Evolutionary conservation across 2,797 vertebrate species (phyloP), one percentile per base, ranked within the genome.

Genomic region (Novumbra hubbsi): DNA sequence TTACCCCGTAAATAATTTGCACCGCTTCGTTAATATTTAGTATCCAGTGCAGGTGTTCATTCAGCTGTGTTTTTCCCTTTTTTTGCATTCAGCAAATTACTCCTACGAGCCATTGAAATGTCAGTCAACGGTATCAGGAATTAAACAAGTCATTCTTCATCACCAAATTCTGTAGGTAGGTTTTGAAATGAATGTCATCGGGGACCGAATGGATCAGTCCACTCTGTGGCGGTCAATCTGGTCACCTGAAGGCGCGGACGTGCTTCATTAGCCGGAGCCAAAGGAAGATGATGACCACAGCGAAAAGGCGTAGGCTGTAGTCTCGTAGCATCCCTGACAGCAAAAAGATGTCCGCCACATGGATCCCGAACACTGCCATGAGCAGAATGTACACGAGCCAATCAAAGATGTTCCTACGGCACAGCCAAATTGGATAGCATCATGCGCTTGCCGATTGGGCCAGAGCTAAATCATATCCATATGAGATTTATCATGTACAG

Each of bases 181-280:
- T 11, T 60, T 9, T 60, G 14, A 60, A 60, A 55, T 55, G 5
- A 60, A 60, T 60, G n/a, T 60, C 55, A 24, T 60, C 21, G 12
- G 55, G 11, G 3, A 24, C 9, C 3, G 12, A 63, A 15, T 21
- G 72, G 41, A 68, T 45, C 4, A 24, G 5, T 0, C 12, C 8
- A n/a, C 28, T 5, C n/a, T 15, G 28, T 19, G 27, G 16, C 11
- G 48, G 24, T 50, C 34, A 21, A 16, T 77, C 55, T 57, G 55
- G 21, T 60, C 77, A 93, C 92, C 90, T 90, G 80, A 93, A 93
- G 45, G 90, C 90, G 75, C 91, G 78, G 66, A 93, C 88, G 5
- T 93, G 91, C 78, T 93, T 93, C 91, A 93, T 91, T 68, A 92
- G 83, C 24, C 89, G 73, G 21, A 93, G 79, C 91, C 92, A 93